A percentile compares a stretch with the other conserved stretches of the same genome.
Evolutionary conservation across 2,888 invertebrate genomes (phyloP).

Genomic region (Limnephilus rhombicus): DNA sequence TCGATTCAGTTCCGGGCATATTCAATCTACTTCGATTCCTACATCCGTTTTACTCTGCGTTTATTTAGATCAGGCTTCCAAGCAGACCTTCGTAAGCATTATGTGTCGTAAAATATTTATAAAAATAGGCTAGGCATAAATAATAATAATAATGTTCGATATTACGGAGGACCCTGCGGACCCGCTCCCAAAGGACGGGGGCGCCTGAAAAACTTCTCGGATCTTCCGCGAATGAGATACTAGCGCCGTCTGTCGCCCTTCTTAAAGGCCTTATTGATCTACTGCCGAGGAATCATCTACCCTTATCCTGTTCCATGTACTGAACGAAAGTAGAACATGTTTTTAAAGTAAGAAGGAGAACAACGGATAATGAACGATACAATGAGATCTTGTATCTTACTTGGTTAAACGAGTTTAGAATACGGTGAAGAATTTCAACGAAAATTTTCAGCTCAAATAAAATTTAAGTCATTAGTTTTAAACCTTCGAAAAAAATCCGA

Average conservation of each 20-base stretch:
- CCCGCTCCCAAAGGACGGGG: background rate
- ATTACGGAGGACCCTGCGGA: background rate
- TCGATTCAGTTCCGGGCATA: background rate
- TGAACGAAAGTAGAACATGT: background rate
- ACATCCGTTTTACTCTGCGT: background rate
- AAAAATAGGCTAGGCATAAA: constrained; percentile 36
- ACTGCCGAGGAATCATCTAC: constrained; percentile 10
- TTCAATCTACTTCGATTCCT: background rate
- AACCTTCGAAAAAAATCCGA: no score
- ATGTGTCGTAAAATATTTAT: constrained; percentile 42
- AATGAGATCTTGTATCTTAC: background rate
- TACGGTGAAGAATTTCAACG: no score
- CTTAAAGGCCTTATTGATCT: constrained; percentile 24
- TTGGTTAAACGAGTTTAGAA: background rate
- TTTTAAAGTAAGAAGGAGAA: background rate
- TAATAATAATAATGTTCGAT: constrained; percentile 46
- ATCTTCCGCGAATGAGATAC: constrained; percentile 5
- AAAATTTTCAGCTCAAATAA: no score
- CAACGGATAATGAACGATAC: background rate
- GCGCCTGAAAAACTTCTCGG: constrained; percentile 34
- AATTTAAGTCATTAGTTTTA: no score
- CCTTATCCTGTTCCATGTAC: background rate
- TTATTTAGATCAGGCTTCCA: background rate
- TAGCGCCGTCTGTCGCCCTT: constrained; percentile 29
- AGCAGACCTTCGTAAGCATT: constrained; percentile 33